A percentile compares a stretch with the other conserved stretches of the same genome.
phyloP scores from a whole-genome alignment of 1,140 invertebrate species.

The Centruroides vittatus region DNA sequence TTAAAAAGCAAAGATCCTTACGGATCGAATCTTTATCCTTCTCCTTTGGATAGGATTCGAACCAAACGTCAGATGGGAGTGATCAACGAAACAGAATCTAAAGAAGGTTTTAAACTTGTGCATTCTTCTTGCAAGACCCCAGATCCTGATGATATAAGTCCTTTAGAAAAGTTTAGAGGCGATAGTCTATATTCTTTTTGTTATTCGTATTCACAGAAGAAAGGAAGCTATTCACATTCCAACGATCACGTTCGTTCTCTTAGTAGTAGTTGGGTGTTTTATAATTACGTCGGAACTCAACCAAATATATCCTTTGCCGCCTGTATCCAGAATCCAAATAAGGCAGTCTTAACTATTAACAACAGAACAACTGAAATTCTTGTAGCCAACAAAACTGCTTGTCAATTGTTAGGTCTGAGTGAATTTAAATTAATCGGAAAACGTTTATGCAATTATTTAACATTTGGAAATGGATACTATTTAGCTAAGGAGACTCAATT shows the following conservation, averaged over 20 bases:
- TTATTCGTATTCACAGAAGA: background rate
- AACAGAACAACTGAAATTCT: conserved; percentile 36
- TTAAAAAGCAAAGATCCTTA: too few relatives aligned
- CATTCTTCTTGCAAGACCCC: too few relatives aligned
- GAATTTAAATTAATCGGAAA: conserved; percentile 36
- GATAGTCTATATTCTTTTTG: background rate
- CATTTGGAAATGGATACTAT: conserved; percentile 35
- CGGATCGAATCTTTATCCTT: too few relatives aligned
- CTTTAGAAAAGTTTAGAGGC: conserved; percentile 18
- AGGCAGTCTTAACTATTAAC: conserved; percentile 29
- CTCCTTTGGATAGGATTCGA: too few relatives aligned
- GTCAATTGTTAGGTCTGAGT: conserved; percentile 41
- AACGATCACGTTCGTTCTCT: conserved; percentile 12
- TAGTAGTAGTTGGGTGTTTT: conserved; percentile 26
- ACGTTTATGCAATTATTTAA: conserved; percentile 38
- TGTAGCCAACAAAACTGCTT: conserved; percentile 40
- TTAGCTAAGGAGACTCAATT: conserved; percentile 40
- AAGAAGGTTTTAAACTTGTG: too few relatives aligned
- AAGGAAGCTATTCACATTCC: conserved; percentile 9
- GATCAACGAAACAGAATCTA: too few relatives aligned
- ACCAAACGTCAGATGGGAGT: too few relatives aligned
- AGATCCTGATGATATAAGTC: too few relatives aligned
- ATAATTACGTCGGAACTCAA: conserved; percentile 21
- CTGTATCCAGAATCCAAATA: conserved; percentile 27
- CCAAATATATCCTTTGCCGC: conserved; percentile 9